Conservation (phyloP, 2,888 invertebrate genomes). For the Limnephilus lunatus region DNA sequence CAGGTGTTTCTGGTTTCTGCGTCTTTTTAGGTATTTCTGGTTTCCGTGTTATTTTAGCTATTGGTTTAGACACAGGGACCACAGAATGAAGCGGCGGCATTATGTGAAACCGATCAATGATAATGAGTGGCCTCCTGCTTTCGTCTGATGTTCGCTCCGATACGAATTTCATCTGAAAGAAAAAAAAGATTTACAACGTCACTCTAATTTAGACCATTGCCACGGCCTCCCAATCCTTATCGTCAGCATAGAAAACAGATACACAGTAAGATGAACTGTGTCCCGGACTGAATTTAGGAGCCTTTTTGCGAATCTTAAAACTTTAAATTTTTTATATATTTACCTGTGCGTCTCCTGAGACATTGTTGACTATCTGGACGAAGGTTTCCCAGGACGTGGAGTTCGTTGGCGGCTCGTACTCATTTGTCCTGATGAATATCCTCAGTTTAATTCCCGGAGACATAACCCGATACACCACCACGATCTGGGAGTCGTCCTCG, state of each 20-base stretch:
- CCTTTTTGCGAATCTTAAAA: neutral
- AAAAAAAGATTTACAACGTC: neutral
- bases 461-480: neutral
- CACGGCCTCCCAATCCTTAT: neutral
- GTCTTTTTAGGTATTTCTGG: neutral
- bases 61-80: neutral
- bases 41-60: neutral
- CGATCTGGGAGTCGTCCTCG: neutral
- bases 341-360: neutral
- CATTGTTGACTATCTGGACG: neutral
- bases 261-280: neutral
- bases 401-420: neutral
- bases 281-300: too few relatives aligned
- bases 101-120: conserved; percentile 17
- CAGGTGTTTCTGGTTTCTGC: neutral
- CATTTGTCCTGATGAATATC: neutral
- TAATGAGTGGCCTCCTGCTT: neutral
- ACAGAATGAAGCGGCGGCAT: neutral
- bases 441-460: conserved; percentile 8
- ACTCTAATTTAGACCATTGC: neutral
- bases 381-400: conserved; percentile 1
- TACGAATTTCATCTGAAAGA: conserved; percentile 17
- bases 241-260: too few relatives aligned
- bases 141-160: neutral
- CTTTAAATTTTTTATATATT: neutral